Percentiles rank a stretch among this genome's conserved stretches.
Conservation (phyloP, 2,113 vertebrate genomes). For the Tapirus terrestris region DNA sequence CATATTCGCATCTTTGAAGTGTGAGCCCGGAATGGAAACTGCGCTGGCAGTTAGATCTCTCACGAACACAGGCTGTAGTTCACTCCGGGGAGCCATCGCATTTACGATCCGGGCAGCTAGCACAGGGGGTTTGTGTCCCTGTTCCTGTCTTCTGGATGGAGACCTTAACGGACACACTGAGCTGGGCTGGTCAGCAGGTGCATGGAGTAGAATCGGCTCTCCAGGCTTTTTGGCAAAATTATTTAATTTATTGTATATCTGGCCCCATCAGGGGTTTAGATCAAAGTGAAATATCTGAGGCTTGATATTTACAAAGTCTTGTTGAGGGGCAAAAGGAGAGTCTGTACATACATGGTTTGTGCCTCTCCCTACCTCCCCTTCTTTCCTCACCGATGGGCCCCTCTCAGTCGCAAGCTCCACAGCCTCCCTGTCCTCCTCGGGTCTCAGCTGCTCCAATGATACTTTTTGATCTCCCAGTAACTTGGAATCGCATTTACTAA, state of each 20-base stretch:
- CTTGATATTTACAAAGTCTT: slow-evolving; percentile 5
- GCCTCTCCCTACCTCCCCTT: neutral
- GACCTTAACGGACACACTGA: neutral
- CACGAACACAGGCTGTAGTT: neutral
- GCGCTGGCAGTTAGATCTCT: neutral
- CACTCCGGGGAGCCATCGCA: neutral
- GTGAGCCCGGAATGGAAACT: neutral
- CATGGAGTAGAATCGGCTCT: neutral
- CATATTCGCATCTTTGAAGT: neutral
- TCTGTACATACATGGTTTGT: neutral
- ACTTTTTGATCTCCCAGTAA: neutral
- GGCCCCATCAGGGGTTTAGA: neutral
- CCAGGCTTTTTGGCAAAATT: neutral
- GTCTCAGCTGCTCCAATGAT: neutral
- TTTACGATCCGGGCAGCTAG: neutral
- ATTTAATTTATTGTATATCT: slow-evolving; percentile 28
- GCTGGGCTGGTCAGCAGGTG: neutral
- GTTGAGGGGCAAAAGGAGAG: neutral
- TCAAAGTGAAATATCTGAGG: slow-evolving; percentile 22
- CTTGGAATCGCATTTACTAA: neutral
- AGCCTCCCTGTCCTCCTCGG: neutral
- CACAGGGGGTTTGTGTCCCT: neutral
- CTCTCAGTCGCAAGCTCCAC: neutral
- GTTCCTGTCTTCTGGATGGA: neutral
- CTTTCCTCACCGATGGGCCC: neutral